Evolutionary conservation across 1,140 invertebrate genomes (phyloP).

Genomic region (Brachionus plicatilis): DNA sequence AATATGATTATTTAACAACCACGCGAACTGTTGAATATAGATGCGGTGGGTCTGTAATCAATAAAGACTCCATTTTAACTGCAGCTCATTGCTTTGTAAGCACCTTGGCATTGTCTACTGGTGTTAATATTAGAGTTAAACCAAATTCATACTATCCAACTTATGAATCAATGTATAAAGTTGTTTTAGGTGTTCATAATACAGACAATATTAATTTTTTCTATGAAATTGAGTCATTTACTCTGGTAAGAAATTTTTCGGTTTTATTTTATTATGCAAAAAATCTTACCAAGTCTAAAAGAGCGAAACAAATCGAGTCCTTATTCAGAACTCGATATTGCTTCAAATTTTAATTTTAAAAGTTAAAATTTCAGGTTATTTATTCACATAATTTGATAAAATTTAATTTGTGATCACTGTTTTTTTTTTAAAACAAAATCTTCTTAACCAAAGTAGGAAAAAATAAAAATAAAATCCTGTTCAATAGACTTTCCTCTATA

Average conservation of each 20-base stretch:
- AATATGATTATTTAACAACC: background rate
- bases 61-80: background rate
- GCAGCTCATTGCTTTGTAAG: constrained; percentile 16
- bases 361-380: too few species aligned
- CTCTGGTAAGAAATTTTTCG: background rate
- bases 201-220: background rate
- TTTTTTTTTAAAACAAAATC: too few species aligned
- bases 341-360: too few species aligned
- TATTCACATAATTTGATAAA: too few species aligned
- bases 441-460: too few species aligned
- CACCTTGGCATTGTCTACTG: background rate
- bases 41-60: constrained; percentile 22
- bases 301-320: background rate
- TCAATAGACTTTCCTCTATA: too few species aligned
- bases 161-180: background rate
- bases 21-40: background rate
- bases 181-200: background rate
- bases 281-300: background rate
- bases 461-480: too few species aligned
- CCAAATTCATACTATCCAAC: background rate
- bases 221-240: background rate
- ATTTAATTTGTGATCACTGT: too few species aligned
- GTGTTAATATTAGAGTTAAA: background rate
- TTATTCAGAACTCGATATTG: background rate
- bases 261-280: background rate